Evolutionary conservation across 2,888 invertebrate species (phyloP).

Genomic region (Sycophila texana): DNA sequence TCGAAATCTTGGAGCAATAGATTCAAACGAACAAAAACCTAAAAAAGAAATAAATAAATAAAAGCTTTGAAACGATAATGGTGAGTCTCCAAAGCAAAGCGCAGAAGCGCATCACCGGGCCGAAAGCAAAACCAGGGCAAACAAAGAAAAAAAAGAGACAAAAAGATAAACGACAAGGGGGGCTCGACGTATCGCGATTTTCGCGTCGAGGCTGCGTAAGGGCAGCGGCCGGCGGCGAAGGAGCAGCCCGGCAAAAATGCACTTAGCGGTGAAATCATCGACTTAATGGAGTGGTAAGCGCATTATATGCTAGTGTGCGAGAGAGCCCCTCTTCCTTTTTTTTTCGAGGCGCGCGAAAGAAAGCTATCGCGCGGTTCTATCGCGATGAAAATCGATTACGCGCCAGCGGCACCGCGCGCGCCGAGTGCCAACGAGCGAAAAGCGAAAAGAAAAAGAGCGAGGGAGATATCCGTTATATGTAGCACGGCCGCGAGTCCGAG

Average conservation of each 20-base stretch:
- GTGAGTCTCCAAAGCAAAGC: background rate
- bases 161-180: background rate
- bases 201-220: background rate
- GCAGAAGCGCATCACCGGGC: background rate
- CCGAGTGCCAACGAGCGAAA: background rate
- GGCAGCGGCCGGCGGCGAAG: background rate
- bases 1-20: no score
- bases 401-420: background rate
- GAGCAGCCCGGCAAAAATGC: slow-evolving; percentile 64
- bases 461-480: background rate
- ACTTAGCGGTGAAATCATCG: slow-evolving; percentile 59
- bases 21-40: no score
- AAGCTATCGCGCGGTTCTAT: slow-evolving; percentile 45
- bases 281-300: slow-evolving; percentile 53
- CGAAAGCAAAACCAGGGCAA: background rate
- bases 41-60: no score
- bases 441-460: slow-evolving; percentile 10
- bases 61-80: no score
- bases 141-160: background rate
- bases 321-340: background rate
- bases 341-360: slow-evolving; percentile 21
- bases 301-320: slow-evolving; percentile 51
- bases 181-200: background rate
- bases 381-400: slow-evolving; percentile 54
- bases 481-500: background rate